Base-by-base conservation (phyloP, 2,888 invertebrate genomes). In the Keiferia lycopersicella region DNA sequence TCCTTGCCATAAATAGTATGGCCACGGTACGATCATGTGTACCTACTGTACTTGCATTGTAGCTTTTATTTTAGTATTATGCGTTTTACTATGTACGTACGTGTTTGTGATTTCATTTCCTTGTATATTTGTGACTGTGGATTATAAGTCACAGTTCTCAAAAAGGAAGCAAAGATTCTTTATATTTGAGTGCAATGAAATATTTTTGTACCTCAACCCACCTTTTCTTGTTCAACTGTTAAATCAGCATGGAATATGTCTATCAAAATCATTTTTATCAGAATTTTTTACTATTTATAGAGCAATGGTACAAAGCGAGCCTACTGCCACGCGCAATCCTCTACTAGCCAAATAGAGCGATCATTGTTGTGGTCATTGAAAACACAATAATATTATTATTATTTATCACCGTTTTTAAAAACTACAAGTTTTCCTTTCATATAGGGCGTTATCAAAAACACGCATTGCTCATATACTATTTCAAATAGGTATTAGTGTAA, bases 1-100 rank as follows among this genome's bases (percentile, higher is more conserved):
- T 88, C 88, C 81, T 81, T 77, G 76, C 88, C 86, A 83, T 88
- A 87, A 86, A 88, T 89, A 88, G 88, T 66, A 61, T 20, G 61
- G 18, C 26, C 38, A 57, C 20, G 26, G 16, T 58, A 58, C 39
- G 38, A 38, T 14, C 39, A 39, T 38, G 16, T 26, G 34, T n/a
- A 26, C 30, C 4, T 30, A 34, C 34, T 30, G 56, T 56, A 34
- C 12, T 14, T 11, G 2, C 48, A n/a, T 48, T 14, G 26, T 50
- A 50, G 18, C 41, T 14, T 45, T 45, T 16, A 16, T 10, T 41
- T 7, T 4, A 16, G 45, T n/a, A 4, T 34, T 34, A 34, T 10
- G 45, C 45, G 16, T 45, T 45, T 16, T 45, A 45, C 4, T 45
- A n/a, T 16, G 41, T 41, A 41, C n/a, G 16, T 16, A 14, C 30